A percentile compares a stretch with the other conserved stretches of the same genome.
These are phyloP conservation scores for Henricia sp. DNA, from an alignment of 53 echinoderm and acorn worm genomes.

Conservation along the genomic window DNA sequence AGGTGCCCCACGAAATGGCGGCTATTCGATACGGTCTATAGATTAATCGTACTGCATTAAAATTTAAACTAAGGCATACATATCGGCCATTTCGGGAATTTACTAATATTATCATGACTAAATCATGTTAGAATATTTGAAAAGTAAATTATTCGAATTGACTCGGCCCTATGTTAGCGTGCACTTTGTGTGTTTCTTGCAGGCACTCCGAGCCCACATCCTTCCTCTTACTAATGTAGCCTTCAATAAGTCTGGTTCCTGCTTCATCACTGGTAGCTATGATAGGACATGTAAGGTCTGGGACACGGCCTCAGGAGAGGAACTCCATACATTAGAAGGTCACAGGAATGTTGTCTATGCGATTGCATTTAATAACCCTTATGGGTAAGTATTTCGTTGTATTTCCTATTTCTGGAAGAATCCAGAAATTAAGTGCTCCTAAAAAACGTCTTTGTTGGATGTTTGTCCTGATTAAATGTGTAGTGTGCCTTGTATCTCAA, in stretches of 20 bases:
- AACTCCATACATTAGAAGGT: conserved; percentile 98
- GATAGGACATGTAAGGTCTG: conserved; percentile 98
- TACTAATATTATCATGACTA: no score
- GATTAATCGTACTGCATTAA: no score
- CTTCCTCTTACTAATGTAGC: conserved; percentile 98
- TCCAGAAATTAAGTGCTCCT: background rate
- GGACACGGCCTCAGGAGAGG: conserved; percentile 98
- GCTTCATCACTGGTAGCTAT: conserved; percentile 98
- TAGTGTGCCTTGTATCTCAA: no score
- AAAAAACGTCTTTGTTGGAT: background rate
- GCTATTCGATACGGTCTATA: no score
- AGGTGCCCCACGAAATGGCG: no score
- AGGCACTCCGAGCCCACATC: conserved; percentile 95
- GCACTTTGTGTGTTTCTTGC: background rate
- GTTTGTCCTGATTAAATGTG: no score
- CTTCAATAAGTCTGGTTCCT: conserved; percentile 98
- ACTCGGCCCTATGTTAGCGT: no score
- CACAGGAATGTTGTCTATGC: conserved; percentile 99
- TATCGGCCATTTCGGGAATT: no score
- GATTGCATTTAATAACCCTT: conserved; percentile 97
- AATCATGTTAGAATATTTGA: background rate
- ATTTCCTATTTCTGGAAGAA: background rate
- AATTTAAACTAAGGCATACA: no score
- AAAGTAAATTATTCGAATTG: no score
- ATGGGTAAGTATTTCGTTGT: conserved; percentile 71